Evolutionary conservation across 2,797 vertebrate species (phyloP).

Genomic region (Pseudomugil gertrudae): DNA sequence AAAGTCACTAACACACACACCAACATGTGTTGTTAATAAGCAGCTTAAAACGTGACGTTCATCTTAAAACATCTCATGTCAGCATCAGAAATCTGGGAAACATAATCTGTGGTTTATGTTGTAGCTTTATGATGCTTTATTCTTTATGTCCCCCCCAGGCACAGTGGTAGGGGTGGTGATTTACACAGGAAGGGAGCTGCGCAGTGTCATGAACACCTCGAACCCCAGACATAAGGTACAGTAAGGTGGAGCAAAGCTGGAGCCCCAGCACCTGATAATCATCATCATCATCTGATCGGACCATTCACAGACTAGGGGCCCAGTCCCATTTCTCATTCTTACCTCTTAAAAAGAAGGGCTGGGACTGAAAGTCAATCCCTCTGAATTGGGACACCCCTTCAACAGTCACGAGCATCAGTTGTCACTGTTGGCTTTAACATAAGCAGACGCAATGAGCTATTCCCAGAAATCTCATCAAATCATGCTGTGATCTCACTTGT

Average conservation of each 20-base stretch:
- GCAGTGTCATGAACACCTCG: constrained; percentile 98
- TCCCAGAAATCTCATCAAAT: too few species aligned
- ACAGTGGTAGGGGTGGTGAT: constrained; percentile 96
- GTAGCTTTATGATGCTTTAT: constrained; percentile 39
- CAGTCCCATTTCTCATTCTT: too few species aligned
- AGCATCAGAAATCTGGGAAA: constrained; percentile 62
- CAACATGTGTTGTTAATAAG: constrained; percentile 55
- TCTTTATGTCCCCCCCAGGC: constrained; percentile 75
- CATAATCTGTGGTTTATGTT: constrained; percentile 60
- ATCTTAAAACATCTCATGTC: constrained; percentile 56
- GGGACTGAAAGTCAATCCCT: too few species aligned
- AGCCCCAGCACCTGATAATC: not conserved
- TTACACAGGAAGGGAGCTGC: constrained; percentile 96
- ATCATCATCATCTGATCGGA: not conserved
- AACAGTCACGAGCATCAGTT: too few species aligned
- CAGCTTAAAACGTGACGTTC: constrained; percentile 52
- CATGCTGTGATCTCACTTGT: too few species aligned
- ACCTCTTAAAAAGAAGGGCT: too few species aligned
- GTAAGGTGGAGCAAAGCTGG: constrained; percentile 30
- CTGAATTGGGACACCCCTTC: too few species aligned
- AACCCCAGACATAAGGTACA: constrained; percentile 96
- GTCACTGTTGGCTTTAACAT: too few species aligned
- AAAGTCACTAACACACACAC: constrained; percentile 24
- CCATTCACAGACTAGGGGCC: too few species aligned
- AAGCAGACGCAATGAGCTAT: too few species aligned